Evolutionary conservation across 2,888 invertebrate genomes (phyloP), one percentile per base, ranked within the genome.

Genomic region (Calliphora vomitoria): DNA sequence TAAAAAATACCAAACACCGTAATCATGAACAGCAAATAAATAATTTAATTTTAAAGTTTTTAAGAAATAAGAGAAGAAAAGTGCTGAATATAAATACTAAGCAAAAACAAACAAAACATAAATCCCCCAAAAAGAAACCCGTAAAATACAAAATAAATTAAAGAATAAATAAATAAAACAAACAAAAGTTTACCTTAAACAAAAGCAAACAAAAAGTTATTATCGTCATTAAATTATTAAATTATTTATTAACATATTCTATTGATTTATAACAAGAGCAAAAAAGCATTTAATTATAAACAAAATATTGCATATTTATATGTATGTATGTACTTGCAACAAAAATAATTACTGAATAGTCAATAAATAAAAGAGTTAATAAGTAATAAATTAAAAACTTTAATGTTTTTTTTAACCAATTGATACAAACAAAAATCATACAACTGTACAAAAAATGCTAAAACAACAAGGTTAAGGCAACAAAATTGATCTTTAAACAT

Each of bases 221-320:
- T 80, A 64, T 79, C 85, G 71, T 88, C 80, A 82, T 87, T 78
- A 72, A 75, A 82, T 75, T 68, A 82, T 75, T n/a, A 66, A 79
- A 83, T 78, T 71, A 75, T 82, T 81, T 87, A 87, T 81, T 60
- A 84, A 78, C 18, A 76, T 74, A 80, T 76, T 76, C 8, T 62
- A 83, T 80, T 88, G 68, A 83, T 88, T 88, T 82, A 66, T 66
- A 38, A 78, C 53, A 62, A 60, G 20, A 25, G 25, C 25, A 25
- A 66, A 66, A 75, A 47, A 69, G 0, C 55, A 66, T 75, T 81
- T 88, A 88, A 89, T 88, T 89, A 75, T 72, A 58, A 79, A 79
- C 47, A 31, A 69, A 88, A 88, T 86, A 85, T n/a, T n/a, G n/a
- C n/a, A n/a, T 89, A 88, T 89, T 89, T 89, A 90, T 88, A 35